These are phyloP conservation scores for Fistularia tabacaria DNA, from an alignment of 2,797 vertebrate species.

Conservation along the genomic window DNA sequence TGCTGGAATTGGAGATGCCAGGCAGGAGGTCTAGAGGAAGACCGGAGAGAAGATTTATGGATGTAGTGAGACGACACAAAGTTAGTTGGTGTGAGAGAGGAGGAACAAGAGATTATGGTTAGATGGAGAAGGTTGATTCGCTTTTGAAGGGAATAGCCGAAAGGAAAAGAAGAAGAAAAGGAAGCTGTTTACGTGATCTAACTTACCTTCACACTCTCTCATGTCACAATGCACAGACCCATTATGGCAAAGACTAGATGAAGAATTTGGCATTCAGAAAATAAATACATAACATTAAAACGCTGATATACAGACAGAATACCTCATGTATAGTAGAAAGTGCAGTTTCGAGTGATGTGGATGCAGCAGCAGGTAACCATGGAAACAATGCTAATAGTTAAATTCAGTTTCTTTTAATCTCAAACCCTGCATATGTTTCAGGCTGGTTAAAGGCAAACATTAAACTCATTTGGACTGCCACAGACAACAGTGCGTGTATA, in stretches of 20 bases:
- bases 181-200: not conserved
- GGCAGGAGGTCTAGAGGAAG: too few species aligned
- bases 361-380: not conserved
- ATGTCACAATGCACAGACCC: conserved; percentile 77
- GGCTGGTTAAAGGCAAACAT: not conserved
- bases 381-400: not conserved
- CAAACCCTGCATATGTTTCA: not conserved
- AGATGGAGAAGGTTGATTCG: too few species aligned
- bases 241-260: conserved; percentile 71
- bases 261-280: not conserved
- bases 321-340: not conserved
- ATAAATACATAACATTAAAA: not conserved
- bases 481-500: not conserved
- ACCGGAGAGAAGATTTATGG: too few species aligned
- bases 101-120: too few species aligned
- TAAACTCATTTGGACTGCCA: not conserved
- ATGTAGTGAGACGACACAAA: too few species aligned
- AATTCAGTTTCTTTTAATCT: not conserved
- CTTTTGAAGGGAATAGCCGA: not conserved
- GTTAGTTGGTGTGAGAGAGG: too few species aligned
- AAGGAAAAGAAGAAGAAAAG: not conserved
- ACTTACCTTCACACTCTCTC: conserved; percentile 76
- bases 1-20: too few species aligned
- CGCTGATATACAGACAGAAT: not conserved
- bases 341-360: not conserved